phyloP scores from a whole-genome alignment of 2,113 vertebrate genomes.

The Hepsetus odoe region DNA sequence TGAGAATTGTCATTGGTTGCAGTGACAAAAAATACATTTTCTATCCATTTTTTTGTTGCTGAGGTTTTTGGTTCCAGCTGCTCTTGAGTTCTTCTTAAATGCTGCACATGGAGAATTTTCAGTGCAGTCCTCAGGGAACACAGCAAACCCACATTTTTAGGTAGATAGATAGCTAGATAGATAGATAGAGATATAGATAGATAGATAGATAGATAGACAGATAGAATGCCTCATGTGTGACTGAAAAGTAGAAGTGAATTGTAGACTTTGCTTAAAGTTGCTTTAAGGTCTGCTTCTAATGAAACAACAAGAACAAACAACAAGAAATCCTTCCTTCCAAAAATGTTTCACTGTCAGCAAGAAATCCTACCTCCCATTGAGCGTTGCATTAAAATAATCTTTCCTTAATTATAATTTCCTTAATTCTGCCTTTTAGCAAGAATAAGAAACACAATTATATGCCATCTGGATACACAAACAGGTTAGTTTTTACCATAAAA shows the following conservation, averaged over 20 bases:
- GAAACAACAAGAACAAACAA: neutral
- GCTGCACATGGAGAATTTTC: neutral
- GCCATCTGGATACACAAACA: too few relatives aligned
- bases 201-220: too few relatives aligned
- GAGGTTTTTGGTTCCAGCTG: neutral
- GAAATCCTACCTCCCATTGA: neutral
- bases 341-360: neutral
- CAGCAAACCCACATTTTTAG: neutral
- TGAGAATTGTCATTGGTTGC: constrained; percentile 14
- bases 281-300: neutral
- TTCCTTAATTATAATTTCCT: neutral
- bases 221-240: too few relatives aligned
- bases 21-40: neutral
- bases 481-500: too few relatives aligned
- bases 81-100: neutral
- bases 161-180: too few relatives aligned
- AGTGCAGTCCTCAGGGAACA: neutral
- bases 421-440: neutral
- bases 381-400: neutral
- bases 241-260: too few relatives aligned
- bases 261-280: too few relatives aligned
- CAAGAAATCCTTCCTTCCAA: neutral
- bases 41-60: neutral
- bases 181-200: too few relatives aligned
- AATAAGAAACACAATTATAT: too few relatives aligned